Evolutionary conservation across 2,797 vertebrate species (phyloP), one percentile per base, ranked within the genome.

Genomic region (Aldrovandia affinis): DNA sequence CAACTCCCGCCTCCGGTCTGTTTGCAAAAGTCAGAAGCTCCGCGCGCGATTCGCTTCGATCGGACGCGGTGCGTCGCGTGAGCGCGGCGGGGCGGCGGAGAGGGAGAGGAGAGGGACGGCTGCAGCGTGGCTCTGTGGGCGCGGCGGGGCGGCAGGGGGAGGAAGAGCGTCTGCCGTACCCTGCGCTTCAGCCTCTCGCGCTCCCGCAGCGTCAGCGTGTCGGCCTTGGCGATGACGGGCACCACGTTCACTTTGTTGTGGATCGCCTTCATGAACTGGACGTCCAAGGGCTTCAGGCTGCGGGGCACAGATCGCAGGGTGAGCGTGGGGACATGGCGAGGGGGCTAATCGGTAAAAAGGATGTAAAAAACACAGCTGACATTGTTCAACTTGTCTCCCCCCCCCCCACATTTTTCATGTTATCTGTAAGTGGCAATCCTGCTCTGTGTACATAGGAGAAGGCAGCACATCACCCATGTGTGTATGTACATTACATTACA

Each of bases 201-300:
- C 86, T 99, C 98, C 89, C 96, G 97, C 91, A 99, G 94, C 22
- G 98, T 99, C 85, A 99, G 97, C 0, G 98, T 98, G 92, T 99
- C 98, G 0, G 98, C 98, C 92, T 99, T 99, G 68, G 98, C 98
- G 36, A 99, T 99, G 92, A 99, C 98, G 18, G 98, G 98, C 77
- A 99, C 97, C 75, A 99, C 98, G 22, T 99, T 99, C 86, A 99
- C 98, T 92, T 99, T 99, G 89, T 98, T 99, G 95, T 99, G 98
- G 89, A 99, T 98, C 44, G 98, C 98, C 94, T 99, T 99, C 98
- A 99, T 99, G 88, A 99, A 99, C 83, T 98, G 96, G 80, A 99
- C 97, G 81, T 99, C 98, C 90, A 99, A 91, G 30, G 98, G 98
- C 89, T 99, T 99, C 83, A 99, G 93, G 36, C 98, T 99, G 88